phyloP scores from a whole-genome alignment of 2,113 vertebrate species.

The Cyanoramphus novaezelandiae region DNA sequence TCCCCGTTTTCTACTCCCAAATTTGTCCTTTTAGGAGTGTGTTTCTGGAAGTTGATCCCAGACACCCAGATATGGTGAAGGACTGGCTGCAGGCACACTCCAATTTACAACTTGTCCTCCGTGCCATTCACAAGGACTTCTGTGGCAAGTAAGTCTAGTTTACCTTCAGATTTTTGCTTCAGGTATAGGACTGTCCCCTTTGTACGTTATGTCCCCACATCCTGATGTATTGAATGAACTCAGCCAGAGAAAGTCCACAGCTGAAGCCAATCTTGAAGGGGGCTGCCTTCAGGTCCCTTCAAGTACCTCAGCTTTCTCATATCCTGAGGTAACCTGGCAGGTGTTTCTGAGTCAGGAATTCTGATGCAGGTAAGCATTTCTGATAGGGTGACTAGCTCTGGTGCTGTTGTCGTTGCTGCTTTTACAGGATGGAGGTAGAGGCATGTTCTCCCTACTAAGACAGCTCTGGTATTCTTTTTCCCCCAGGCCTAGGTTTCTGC shows the following conservation, averaged over 20 bases:
- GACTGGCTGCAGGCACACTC: slow-evolving; percentile 78
- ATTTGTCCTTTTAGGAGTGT: slow-evolving; percentile 75
- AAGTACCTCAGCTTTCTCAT: neutral
- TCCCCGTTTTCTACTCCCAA: neutral
- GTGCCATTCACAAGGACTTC: slow-evolving; percentile 79
- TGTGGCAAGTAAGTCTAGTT: slow-evolving; percentile 80
- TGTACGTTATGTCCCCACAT: neutral
- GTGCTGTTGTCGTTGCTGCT: neutral
- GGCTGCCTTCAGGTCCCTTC: neutral
- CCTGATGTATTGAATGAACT: neutral
- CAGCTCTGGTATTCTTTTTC: neutral
- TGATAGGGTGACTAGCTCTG: neutral
- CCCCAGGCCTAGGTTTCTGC: slow-evolving; percentile 74
- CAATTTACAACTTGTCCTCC: slow-evolving; percentile 69
- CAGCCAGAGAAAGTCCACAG: neutral
- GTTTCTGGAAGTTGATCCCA: slow-evolving; percentile 92
- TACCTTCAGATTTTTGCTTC: neutral
- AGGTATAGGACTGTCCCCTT: neutral
- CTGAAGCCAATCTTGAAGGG: neutral
- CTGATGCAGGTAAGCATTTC: neutral
- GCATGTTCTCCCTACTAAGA: neutral
- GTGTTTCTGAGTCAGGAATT: neutral
- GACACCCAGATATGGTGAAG: slow-evolving; percentile 83
- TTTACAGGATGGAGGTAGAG: neutral
- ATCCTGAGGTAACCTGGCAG: neutral